Evolutionary conservation across 2,113 vertebrate genomes (phyloP), one percentile per base, ranked within the genome.

Genomic region (Nycticorax nycticorax): DNA sequence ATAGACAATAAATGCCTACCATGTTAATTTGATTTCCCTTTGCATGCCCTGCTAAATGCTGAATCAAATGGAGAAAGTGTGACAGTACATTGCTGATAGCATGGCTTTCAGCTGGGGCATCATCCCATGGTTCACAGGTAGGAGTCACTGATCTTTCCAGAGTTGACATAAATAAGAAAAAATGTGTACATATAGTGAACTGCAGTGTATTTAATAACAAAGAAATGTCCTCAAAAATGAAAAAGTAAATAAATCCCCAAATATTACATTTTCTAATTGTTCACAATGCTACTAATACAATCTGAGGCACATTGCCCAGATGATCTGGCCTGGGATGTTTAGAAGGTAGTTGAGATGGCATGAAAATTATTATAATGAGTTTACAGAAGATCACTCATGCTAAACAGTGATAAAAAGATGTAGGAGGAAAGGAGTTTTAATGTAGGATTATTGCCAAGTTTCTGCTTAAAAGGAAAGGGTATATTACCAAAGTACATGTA

Each of bases 81-180:
- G 88, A 64, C 80, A 76, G 77, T 92, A 53, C 9, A 12, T 93
- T 96, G 60, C 83, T 95, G 76, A 85, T 91, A 72, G 57, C 79
- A 41, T 71, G 63, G 56, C 82, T 96, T 94, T 96, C 90, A 95
- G 87, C 91, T 89, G 76, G 67, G 93, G 89, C 56, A 91, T 45
- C 35, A 81, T 93, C 92, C n/a, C 30, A 66, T 59, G 72, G 71
- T 82, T 96, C 53, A 84, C 52, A 94, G 82, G 13, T 39, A 77
- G 53, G 56, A 94, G 52, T 16, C 77, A 59, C 71, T 85, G 81
- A 83, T 85, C 77, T 86, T 95, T 93, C 85, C 79, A 53, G 86
- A 63, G 74, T 56, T 96, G 90, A 85, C 72, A 74, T 86, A 92
- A 96, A 90, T 93, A 94, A 95, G 48, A 41, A 32, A 92, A 97